phyloP scores from a whole-genome alignment of 2,797 vertebrate species.

The Babyrousa celebensis region DNA sequence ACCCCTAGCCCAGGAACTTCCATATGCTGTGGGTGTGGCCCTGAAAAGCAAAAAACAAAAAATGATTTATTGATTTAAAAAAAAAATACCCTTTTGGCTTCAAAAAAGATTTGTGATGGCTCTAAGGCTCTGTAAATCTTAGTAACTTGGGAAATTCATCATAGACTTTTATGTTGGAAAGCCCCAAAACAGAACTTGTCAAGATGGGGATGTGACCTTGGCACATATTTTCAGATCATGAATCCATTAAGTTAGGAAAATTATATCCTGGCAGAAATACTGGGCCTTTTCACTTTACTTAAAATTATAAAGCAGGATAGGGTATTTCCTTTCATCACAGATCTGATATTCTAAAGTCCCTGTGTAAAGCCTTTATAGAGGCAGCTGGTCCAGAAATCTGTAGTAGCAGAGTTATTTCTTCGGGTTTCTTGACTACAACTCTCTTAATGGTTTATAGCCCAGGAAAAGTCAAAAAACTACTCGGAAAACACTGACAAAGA shows the following conservation, averaged over 20 bases:
- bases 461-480: conserved; percentile 90
- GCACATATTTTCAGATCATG: conserved; percentile 25
- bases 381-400: conserved; percentile 32
- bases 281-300: conserved; percentile 34
- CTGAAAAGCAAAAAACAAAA: background rate
- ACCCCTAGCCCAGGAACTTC: no score
- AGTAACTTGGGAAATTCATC: conserved; percentile 61
- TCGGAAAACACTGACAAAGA: conserved; percentile 90
- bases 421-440: conserved; percentile 71
- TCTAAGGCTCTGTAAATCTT: conserved; percentile 49
- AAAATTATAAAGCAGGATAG: conserved; percentile 62
- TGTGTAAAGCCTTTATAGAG: conserved; percentile 4
- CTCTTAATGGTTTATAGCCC: conserved; percentile 89
- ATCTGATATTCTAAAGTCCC: conserved; percentile 39
- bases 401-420: conserved; percentile 64
- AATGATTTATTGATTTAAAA: conserved; percentile 36
- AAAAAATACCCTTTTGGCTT: background rate
- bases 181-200: conserved; percentile 54
- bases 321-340: conserved; percentile 54
- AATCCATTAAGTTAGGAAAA: conserved; percentile 61
- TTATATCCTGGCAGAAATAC: conserved; percentile 42
- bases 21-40: no score
- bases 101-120: conserved; percentile 58
- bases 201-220: conserved; percentile 13
- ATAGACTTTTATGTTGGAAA: conserved; percentile 57